Base-by-base conservation (phyloP, 2,113 vertebrate species). In the Trinectes maculatus region DNA sequence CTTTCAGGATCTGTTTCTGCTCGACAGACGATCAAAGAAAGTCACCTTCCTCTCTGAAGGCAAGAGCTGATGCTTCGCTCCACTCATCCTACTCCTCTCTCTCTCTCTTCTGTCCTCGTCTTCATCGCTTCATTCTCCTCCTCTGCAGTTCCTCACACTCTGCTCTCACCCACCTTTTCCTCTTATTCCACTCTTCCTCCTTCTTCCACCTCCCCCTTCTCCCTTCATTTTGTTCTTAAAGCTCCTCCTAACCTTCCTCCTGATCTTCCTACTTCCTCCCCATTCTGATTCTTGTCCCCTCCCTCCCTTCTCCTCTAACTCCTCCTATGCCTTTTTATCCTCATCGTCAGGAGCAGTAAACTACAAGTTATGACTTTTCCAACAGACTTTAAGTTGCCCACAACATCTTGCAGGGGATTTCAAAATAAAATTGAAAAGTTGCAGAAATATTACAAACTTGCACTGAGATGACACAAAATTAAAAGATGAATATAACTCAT, bases 11-110 rank as follows among this genome's bases (percentile, higher is more conserved):
- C 56, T 93, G 3, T 92, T 88, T 28, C 68, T 87, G 53, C 81
- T 92, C 11, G 86, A 93, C 80, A 87, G 86, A 77, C 66, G 47
- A 55, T 87, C 85, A 51, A 88, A 85, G 31, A 90, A 63, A 80
- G 82, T 92, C 49, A 70, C 79, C 24, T 78, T 69, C 64, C 85
- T 92, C 39, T 92, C 85, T 63, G 64, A 87, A 86, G 87, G 87
- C 82, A 88, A 89, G 84, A 85, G n/a, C 60, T 58, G 52, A 9
- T 73, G 71, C 77, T 78, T 59, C 76, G 73, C 82, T 70, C 77
- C 64, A 4, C 12, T 31, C 56, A 46, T 16, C 62, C 39, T 16
- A 6, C 48, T 46, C 52, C 34, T 9, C 43, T 34, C 21, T 24
- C 21, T n/a, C 22, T 40, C 22, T 37, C 44, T 22, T 22, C 48